Base-by-base conservation (phyloP, 2,797 vertebrate genomes). In the Ptychobarbus kaznakovi region DNA sequence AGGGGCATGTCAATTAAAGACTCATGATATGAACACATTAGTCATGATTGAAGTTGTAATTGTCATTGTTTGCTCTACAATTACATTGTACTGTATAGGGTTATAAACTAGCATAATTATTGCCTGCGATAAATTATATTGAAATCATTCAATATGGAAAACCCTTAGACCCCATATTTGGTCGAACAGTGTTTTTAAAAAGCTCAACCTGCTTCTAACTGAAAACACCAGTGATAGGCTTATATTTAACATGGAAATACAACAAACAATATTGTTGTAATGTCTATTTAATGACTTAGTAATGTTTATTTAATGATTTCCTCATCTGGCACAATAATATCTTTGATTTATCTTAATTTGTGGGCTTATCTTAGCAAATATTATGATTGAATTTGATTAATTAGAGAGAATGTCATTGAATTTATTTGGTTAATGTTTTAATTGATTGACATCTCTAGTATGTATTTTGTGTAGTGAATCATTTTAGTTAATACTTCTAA, bases 11-110 rank as follows among this genome's bases (percentile, higher is more conserved):
- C 66, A 56, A 18, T 72, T 70, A 81, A 69, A 69, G 22, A 35
- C 12, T 68, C 3, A n/a, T 80, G 40, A 80, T 69, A 16, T 11
- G 35, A 1, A 20, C 63, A 80, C 68, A 68, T 68, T 11, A 20
- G 44, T 80, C 18, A 68, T 68, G 79, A 80, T 53, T 69, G 63
- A 75, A 75, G 65, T 56, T 70, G 49, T 68, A 56, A 42, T 22
- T 77, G 16, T 32, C 16, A 22, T 9, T 32, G 9, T 76, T 51
- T 49, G 28, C 56, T 4, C 20, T 40, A 28, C 46, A 68, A 22
- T 66, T 80, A 35, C 18, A 35, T 40, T 68, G 28, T 80, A 68
- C 11, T 80, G 32, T 32, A 32, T 32, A 49, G 44, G 18, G 11
- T 35, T 80, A 49, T 68, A 44, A 68, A 25, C 12, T 53, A 49